Conservation (phyloP, 1,140 invertebrate species). For the Mesaphorura yosii region DNA sequence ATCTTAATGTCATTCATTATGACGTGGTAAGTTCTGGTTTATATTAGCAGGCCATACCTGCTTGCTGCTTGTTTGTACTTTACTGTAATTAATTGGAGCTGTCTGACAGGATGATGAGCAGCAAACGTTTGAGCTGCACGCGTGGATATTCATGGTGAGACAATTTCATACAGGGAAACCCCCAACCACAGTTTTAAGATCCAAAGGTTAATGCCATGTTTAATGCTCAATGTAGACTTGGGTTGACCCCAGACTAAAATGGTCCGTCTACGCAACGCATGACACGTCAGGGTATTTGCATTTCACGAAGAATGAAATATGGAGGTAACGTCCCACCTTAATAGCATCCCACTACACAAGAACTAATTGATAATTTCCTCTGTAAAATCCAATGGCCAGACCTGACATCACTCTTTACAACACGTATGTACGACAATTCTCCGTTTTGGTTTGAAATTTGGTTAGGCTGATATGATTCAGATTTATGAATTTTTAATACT, state of each 20-base stretch:
- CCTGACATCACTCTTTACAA: conserved; percentile 32
- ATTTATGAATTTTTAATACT: conserved; percentile 1
- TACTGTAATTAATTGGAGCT: too few relatives aligned
- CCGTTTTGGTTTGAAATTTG: neutral
- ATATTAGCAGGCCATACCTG: too few relatives aligned
- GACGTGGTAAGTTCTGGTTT: conserved; percentile 19
- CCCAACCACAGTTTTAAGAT: neutral
- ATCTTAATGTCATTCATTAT: conserved; percentile 18
- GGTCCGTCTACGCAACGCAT: neutral
- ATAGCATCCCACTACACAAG: too few relatives aligned
- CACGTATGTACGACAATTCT: conserved; percentile 22
- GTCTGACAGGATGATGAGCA: conserved; percentile 27
- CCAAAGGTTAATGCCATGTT: too few relatives aligned
- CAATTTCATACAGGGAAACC: neutral
- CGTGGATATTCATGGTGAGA: conserved; percentile 25
- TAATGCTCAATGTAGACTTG: conserved; percentile 23
- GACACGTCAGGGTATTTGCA: conserved; percentile 15
- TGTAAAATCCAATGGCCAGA: too few relatives aligned
- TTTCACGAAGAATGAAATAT: conserved; percentile 22
- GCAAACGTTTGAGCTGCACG: conserved; percentile 24
- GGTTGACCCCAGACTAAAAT: conserved; percentile 17
- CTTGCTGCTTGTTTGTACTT: too few relatives aligned
- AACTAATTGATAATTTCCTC: too few relatives aligned
- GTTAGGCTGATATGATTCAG: neutral
- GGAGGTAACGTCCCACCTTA: too few relatives aligned